Evolutionary conservation across 1,140 invertebrate genomes (phyloP).

Genomic region (Megalopta genalis): DNA sequence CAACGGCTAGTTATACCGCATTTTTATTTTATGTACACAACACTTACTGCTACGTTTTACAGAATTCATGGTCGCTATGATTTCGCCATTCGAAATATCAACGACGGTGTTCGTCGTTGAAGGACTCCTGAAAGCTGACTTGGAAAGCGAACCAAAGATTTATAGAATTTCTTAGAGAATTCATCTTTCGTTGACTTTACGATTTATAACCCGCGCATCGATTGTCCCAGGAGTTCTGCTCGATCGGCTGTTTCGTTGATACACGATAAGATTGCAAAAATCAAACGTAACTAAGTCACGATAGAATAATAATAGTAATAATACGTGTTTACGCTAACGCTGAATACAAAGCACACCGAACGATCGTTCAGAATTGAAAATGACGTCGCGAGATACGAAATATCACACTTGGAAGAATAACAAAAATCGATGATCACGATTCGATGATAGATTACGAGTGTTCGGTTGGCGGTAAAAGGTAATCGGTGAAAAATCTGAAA

Average conservation of each 20-base stretch:
- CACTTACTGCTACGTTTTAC: conserved; percentile 10
- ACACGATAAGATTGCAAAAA: background rate
- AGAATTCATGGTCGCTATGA: background rate
- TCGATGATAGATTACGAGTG: background rate
- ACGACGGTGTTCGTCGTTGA: too few relatives aligned
- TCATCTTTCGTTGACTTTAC: background rate
- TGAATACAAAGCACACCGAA: conserved; percentile 18
- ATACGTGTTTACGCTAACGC: conserved; percentile 15
- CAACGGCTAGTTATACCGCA: conserved; percentile 11
- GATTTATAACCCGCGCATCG: background rate
- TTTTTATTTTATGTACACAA: conserved; percentile 26
- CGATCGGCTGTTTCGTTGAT: background rate
- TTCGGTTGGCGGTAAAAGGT: background rate
- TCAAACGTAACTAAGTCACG: conserved; percentile 1
- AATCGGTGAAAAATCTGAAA: background rate
- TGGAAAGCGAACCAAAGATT: background rate
- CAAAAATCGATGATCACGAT: conserved; percentile 11
- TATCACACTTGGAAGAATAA: background rate
- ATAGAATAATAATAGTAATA: conserved; percentile 5
- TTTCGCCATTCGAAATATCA: too few relatives aligned
- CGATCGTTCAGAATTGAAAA: background rate
- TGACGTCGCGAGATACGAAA: background rate
- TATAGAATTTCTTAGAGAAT: background rate
- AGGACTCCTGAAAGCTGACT: background rate
- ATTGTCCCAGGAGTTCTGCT: background rate